These are phyloP conservation scores for Diachrysia chrysitis DNA, from an alignment of 2,888 invertebrate species.

Conservation along the genomic window DNA sequence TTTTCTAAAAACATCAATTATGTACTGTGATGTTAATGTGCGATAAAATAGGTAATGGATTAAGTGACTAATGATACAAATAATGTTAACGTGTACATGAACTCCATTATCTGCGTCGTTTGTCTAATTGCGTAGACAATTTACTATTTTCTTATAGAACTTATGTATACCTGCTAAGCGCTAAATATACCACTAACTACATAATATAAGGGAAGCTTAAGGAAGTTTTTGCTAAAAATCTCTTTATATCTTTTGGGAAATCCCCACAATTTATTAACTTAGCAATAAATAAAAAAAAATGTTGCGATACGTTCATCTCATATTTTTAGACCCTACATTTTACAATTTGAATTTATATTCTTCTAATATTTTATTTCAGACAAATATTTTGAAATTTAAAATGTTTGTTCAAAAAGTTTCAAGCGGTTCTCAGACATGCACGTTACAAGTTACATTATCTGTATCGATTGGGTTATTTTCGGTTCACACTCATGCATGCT, in stretches of 20 bases:
- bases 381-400: neutral
- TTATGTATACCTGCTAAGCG: too few relatives aligned
- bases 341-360: too few relatives aligned
- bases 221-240: too few relatives aligned
- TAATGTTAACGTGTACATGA: too few relatives aligned
- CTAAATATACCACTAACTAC: too few relatives aligned
- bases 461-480: slow-evolving; percentile 46
- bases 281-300: too few relatives aligned
- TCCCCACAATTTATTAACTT: too few relatives aligned
- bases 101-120: neutral
- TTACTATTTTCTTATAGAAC: neutral
- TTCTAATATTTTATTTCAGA: too few relatives aligned
- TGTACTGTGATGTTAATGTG: neutral
- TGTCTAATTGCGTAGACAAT: neutral
- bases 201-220: too few relatives aligned
- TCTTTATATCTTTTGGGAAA: too few relatives aligned
- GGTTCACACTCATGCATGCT: slow-evolving; percentile 34
- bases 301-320: too few relatives aligned
- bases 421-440: slow-evolving; percentile 1
- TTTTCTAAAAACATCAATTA: neutral
- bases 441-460: slow-evolving; percentile 1
- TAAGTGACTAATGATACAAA: neutral
- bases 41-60: neutral
- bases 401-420: neutral
- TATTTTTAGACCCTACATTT: too few relatives aligned